phyloP scores from a whole-genome alignment of 2,888 invertebrate genomes.

The Metellina segmentata region DNA sequence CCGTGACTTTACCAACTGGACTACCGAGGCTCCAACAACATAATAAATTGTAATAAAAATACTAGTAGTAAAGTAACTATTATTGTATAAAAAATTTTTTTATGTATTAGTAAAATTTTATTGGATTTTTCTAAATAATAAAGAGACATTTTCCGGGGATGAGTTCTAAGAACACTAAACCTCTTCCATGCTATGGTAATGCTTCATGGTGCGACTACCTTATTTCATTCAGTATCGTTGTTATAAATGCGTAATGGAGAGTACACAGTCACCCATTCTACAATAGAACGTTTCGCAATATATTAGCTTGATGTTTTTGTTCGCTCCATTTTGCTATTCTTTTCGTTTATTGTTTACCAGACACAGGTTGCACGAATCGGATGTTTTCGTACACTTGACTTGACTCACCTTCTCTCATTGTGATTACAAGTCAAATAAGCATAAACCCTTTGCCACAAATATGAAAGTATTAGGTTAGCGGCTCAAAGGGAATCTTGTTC shows the following conservation, averaged over 20 bases:
- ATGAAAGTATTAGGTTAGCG: slow-evolving; percentile 45
- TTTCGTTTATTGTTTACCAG: slow-evolving; percentile 15
- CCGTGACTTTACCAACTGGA: too few species aligned
- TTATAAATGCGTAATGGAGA: neutral
- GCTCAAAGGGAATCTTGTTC: slow-evolving; percentile 53
- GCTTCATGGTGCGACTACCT: too few species aligned
- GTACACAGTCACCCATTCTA: neutral
- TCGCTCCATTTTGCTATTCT: slow-evolving; percentile 46
- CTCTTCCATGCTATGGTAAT: too few species aligned
- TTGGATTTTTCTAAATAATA: too few species aligned
- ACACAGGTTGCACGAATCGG: slow-evolving; percentile 9
- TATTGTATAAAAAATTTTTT: too few species aligned
- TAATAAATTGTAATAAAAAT: too few species aligned
- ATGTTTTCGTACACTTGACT: slow-evolving; percentile 1
- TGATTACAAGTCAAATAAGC: slow-evolving; percentile 27
- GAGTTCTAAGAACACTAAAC: too few species aligned
- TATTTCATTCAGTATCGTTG: neutral
- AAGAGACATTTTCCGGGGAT: too few species aligned
- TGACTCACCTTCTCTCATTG: slow-evolving; percentile 11
- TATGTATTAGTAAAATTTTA: too few species aligned
- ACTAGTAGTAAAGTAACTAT: too few species aligned
- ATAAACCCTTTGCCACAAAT: slow-evolving; percentile 35
- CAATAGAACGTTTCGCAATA: slow-evolving; percentile 1
- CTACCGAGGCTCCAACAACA: too few species aligned
- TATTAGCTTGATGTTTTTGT: neutral